Percentiles rank a stretch among this genome's conserved stretches.
Conservation (phyloP, 1,140 invertebrate genomes). For the Pogonus chalceus region DNA sequence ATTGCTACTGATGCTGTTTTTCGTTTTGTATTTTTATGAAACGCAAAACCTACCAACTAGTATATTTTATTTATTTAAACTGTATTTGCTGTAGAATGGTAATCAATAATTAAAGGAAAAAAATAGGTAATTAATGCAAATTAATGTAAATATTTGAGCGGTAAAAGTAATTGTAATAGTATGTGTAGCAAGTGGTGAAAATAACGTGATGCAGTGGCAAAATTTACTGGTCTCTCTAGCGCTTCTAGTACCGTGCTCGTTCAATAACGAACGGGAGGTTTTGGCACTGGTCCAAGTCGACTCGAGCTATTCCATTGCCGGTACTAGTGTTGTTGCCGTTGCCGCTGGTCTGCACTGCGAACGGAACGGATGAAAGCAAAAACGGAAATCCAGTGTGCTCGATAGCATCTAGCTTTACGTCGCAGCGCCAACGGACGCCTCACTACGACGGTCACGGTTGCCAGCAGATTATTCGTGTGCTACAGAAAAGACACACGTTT, state of each 20-base stretch:
- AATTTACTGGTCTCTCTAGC: not conserved
- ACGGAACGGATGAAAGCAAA: conserved; percentile 2
- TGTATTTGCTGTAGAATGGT: too few species aligned
- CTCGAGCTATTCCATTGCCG: not conserved
- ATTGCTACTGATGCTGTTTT: too few species aligned
- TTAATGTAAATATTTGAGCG: too few species aligned
- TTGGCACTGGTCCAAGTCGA: not conserved
- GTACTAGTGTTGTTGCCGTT: not conserved
- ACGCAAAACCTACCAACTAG: too few species aligned
- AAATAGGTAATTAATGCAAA: not conserved
- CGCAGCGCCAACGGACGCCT: too few species aligned
- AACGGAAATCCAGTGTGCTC: not conserved
- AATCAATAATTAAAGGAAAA: not conserved
- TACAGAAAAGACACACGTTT: too few species aligned
- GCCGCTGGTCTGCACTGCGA: not conserved
- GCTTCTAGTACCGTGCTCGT: too few species aligned
- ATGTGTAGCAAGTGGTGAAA: not conserved
- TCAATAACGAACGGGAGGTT: not conserved
- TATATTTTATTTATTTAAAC: too few species aligned
- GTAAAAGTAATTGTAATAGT: not conserved
- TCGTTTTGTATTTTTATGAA: too few species aligned
- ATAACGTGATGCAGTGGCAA: not conserved
- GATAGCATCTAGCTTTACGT: not conserved
- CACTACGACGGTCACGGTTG: not conserved
- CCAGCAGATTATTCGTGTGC: too few species aligned